A percentile compares a stretch with the other conserved stretches of the same genome.
phyloP scores from a whole-genome alignment of 2,797 vertebrate species.

The Otolemur crassicaudatus region DNA sequence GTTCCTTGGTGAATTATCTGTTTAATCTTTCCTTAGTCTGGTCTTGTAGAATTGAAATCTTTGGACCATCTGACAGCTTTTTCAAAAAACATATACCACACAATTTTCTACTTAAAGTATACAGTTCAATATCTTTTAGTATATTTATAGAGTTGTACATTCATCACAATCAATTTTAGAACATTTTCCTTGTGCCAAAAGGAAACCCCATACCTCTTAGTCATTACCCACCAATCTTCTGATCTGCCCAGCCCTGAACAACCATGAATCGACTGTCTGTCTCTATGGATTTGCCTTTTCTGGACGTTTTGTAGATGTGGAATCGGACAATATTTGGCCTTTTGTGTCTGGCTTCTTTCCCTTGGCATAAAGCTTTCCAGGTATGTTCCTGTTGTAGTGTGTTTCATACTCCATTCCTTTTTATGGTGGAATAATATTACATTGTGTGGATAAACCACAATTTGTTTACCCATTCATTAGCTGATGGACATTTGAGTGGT shows the following conservation, averaged over 20 bases:
- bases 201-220: background rate
- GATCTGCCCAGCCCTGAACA: background rate
- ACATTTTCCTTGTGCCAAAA: background rate
- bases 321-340: background rate
- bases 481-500: background rate
- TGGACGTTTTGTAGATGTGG: background rate
- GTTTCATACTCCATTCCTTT: background rate
- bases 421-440: background rate
- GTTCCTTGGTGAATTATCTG: background rate
- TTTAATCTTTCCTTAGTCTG: slow-evolving; percentile 10
- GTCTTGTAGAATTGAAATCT: slow-evolving; percentile 13
- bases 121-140: background rate
- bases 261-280: background rate
- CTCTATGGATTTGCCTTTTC: background rate
- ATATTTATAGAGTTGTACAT: background rate
- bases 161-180: background rate
- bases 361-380: background rate
- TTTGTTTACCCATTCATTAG: background rate
- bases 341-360: background rate
- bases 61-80: background rate
- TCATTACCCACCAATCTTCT: background rate
- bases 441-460: background rate
- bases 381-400: background rate
- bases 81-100: background rate
- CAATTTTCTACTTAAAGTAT: background rate